Percentiles rank a stretch among this genome's conserved stretches.
Conservation (phyloP, 2,888 invertebrate species). For the Drosophila anomalata region DNA sequence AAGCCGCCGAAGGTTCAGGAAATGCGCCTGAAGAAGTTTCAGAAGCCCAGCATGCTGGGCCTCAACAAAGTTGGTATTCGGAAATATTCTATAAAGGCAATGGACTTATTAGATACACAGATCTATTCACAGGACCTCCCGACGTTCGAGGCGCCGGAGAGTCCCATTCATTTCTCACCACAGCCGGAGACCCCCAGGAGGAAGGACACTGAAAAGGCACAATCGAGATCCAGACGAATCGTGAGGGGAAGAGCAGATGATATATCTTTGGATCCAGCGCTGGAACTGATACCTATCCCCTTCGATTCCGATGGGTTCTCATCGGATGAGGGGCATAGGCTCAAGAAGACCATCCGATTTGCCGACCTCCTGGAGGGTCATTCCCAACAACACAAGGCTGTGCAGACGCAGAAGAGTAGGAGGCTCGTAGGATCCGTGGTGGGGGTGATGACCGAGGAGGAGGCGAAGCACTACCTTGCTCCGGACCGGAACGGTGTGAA, state of each 20-base stretch:
- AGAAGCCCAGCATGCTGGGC: not conserved
- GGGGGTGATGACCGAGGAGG: not conserved
- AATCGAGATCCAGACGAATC: no score
- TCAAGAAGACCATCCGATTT: not conserved
- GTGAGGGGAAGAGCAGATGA: not conserved
- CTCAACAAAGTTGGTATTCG: not conserved
- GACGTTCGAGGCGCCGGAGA: not conserved
- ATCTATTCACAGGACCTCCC: not conserved
- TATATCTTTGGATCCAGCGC: not conserved
- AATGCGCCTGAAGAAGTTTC: not conserved
- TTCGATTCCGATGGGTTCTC: not conserved
- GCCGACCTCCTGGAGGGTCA: not conserved
- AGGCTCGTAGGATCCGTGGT: not conserved
- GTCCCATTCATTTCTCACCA: no score
- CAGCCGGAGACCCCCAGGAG: no score
- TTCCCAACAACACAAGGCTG: not conserved
- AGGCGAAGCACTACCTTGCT: not conserved
- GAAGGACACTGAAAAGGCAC: no score
- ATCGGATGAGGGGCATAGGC: not conserved
- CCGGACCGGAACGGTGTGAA: not conserved
- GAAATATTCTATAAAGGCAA: not conserved
- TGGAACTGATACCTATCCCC: not conserved
- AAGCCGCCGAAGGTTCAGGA: not conserved
- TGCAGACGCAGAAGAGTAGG: not conserved
- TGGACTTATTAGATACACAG: not conserved